Conservation (phyloP, 2,888 invertebrate genomes). For the Cephus spinipes region DNA sequence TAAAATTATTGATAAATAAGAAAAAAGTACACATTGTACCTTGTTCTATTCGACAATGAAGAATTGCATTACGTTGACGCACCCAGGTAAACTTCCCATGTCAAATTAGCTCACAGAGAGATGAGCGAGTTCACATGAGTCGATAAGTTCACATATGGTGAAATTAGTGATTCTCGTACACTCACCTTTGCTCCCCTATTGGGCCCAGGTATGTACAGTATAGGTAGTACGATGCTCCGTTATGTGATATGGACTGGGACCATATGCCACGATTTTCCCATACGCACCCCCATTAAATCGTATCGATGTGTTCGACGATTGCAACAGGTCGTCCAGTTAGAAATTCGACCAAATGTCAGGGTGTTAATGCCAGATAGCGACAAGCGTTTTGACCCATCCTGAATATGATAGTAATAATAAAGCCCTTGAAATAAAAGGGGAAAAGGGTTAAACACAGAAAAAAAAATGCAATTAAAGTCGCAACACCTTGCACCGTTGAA, state of each 20-base stretch:
- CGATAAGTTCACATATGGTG: slow-evolving; percentile 29
- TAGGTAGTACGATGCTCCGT: slow-evolving; percentile 25
- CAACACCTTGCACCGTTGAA: background rate
- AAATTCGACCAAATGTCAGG: background rate
- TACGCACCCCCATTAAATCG: slow-evolving; percentile 25
- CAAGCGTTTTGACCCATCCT: slow-evolving; percentile 32
- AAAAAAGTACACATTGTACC: background rate
- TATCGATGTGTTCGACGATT: slow-evolving; percentile 27
- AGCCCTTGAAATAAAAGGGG: slow-evolving; percentile 7
- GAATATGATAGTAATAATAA: slow-evolving; percentile 21
- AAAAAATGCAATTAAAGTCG: slow-evolving; percentile 20
- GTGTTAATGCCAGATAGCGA: background rate
- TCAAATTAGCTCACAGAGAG: slow-evolving; percentile 52
- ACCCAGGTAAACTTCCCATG: slow-evolving; percentile 54
- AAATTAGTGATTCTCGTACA: slow-evolving; percentile 12
- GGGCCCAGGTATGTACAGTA: background rate
- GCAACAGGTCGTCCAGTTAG: slow-evolving; percentile 45
- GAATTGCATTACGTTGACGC: background rate
- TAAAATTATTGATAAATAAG: background rate
- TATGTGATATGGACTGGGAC: slow-evolving; percentile 42
- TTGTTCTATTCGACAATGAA: background rate
- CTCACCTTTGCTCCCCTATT: slow-evolving; percentile 4
- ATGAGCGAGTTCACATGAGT: slow-evolving; percentile 54
- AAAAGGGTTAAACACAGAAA: slow-evolving; percentile 1
- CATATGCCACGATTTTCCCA: slow-evolving; percentile 59